Percentiles rank a stretch among this genome's conserved stretches.
Evolutionary conservation across 2,888 invertebrate species (phyloP).

Genomic region (Hanleya hanleyi): DNA sequence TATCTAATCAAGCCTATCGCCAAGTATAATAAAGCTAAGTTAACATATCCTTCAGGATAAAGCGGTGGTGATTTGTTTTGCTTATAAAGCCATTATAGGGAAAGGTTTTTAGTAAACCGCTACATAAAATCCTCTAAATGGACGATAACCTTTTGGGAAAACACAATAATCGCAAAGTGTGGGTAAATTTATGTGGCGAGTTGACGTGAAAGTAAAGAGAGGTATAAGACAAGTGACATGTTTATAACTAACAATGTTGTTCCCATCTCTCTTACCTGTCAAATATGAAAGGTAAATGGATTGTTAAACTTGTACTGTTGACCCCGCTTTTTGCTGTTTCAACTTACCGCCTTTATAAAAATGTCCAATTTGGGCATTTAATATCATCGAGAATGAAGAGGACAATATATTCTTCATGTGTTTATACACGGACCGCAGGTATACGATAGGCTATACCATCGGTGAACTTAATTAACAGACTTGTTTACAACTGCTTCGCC

Average conservation of each 20-base stretch:
- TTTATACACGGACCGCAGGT: no score
- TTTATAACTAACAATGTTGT: not conserved
- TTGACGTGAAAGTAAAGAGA: not conserved
- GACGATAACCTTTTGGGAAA: not conserved
- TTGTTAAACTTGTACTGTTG: not conserved
- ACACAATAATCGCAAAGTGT: not conserved
- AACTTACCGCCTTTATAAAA: no score
- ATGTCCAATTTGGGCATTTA: no score
- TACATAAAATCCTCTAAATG: not conserved
- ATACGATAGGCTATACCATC: no score
- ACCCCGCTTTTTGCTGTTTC: no score
- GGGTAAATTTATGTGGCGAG: not conserved
- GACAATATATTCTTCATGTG: no score
- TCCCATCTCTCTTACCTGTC: not conserved
- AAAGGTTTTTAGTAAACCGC: not conserved
- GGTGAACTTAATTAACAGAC: no score
- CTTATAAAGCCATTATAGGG: not conserved
- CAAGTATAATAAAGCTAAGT: no score
- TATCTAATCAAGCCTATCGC: no score
- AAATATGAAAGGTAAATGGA: not conserved
- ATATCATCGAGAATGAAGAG: no score
- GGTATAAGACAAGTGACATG: not conserved
- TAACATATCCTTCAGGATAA: no score
- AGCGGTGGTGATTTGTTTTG: not conserved
- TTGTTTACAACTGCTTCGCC: no score